Evolutionary conservation across 2,113 vertebrate genomes (phyloP).

Genomic region (Percina caprodes): DNA sequence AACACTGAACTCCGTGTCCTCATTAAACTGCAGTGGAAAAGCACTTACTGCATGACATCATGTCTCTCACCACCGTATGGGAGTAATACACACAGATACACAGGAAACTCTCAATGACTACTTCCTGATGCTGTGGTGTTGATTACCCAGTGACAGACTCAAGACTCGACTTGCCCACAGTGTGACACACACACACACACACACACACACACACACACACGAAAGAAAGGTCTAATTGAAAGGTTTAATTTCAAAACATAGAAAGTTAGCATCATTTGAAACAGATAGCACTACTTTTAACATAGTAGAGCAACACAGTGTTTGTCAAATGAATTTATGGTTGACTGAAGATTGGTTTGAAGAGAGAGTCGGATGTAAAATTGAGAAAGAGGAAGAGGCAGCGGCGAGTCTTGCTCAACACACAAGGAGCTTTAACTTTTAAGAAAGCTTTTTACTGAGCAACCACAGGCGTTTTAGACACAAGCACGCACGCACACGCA

Average conservation of each 20-base stretch:
- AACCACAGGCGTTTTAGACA: background rate
- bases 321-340: background rate
- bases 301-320: background rate
- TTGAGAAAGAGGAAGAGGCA: background rate
- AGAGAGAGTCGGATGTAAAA: background rate
- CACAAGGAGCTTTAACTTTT: background rate
- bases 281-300: too few relatives aligned
- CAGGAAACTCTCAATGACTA: conserved; percentile 9
- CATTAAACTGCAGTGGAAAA: background rate
- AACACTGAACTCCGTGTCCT: background rate
- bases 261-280: background rate
- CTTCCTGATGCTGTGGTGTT: background rate
- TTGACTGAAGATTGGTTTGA: background rate
- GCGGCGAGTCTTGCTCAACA: conserved; percentile 19
- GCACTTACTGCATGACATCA: conserved; percentile 4
- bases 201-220: too few relatives aligned
- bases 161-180: background rate
- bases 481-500: background rate
- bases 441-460: background rate
- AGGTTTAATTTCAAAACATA: too few relatives aligned
- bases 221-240: too few relatives aligned
- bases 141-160: conserved; percentile 1
- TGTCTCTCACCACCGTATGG: background rate
- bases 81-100: background rate
- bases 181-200: background rate